These are phyloP conservation scores for Dinoponera quadriceps DNA, from an alignment of 1,140 invertebrate genomes.

Conservation along the genomic window DNA sequence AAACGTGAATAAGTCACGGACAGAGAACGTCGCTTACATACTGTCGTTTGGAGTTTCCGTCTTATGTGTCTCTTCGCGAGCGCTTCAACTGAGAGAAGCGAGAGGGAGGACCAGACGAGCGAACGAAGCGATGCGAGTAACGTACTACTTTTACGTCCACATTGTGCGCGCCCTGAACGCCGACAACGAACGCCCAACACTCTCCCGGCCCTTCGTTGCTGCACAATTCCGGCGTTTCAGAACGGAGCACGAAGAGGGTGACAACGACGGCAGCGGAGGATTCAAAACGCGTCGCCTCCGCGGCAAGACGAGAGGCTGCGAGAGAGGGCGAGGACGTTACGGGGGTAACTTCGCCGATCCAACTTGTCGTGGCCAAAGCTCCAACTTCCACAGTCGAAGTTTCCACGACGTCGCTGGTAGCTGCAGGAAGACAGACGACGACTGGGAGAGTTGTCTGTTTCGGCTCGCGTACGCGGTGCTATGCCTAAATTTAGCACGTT, in stretches of 20 bases:
- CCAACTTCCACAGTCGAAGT: slow-evolving; percentile 62
- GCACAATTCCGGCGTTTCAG: slow-evolving; percentile 56
- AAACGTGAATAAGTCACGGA: neutral
- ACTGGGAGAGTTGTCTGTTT: slow-evolving; percentile 8
- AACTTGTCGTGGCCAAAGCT: slow-evolving; percentile 66
- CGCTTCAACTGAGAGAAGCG: neutral
- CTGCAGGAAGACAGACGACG: slow-evolving; percentile 22
- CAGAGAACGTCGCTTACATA: neutral
- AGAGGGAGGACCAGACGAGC: neutral
- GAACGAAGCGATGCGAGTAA: no score
- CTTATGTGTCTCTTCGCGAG: no score
- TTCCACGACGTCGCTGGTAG: slow-evolving; percentile 52
- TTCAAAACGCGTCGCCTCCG: slow-evolving; percentile 50
- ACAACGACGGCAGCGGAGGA: slow-evolving; percentile 28
- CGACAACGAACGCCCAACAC: slow-evolving; percentile 1
- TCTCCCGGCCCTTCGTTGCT: neutral
- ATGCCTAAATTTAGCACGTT: slow-evolving; percentile 47
- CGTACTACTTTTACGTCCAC: neutral
- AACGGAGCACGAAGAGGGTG: slow-evolving; percentile 11
- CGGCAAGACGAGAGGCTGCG: slow-evolving; percentile 35
- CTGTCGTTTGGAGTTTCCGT: neutral
- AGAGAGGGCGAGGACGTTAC: slow-evolving; percentile 35
- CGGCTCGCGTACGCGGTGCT: slow-evolving; percentile 16
- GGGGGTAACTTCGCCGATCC: slow-evolving; percentile 62
- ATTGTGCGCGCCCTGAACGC: neutral